Evolutionary conservation across 2,888 invertebrate genomes (phyloP).

Genomic region (Melieria picta): DNA sequence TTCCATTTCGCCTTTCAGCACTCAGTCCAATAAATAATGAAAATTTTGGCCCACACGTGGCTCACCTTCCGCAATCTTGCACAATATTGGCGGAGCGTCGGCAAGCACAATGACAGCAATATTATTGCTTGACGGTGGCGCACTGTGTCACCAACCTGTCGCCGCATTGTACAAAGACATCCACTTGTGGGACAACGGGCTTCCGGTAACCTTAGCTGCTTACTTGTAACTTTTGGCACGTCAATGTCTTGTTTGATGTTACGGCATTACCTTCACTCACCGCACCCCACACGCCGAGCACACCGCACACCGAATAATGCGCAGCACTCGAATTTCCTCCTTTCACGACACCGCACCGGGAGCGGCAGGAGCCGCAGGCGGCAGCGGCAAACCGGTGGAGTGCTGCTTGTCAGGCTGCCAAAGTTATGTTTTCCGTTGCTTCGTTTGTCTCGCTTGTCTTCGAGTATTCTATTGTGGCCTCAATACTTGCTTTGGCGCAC

Average conservation of each 20-base stretch:
- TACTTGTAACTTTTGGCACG: slow-evolving; percentile 35
- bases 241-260: slow-evolving; percentile 35
- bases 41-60: no score
- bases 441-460: slow-evolving; percentile 3
- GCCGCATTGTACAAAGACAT: no score
- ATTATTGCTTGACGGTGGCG: no score
- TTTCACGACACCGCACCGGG: slow-evolving; percentile 2
- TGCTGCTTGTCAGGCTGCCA: slow-evolving; percentile 36
- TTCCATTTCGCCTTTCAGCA: no score
- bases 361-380: not conserved
- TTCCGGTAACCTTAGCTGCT: slow-evolving; percentile 23
- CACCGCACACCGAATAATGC: not conserved
- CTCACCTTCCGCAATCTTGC: no score
- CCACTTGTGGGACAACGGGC: not conserved
- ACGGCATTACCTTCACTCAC: slow-evolving; percentile 24
- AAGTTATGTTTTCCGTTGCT: slow-evolving; percentile 30
- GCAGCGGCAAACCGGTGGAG: slow-evolving; percentile 6
- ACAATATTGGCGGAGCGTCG: no score
- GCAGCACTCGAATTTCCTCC: not conserved
- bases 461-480: slow-evolving; percentile 27
- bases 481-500: slow-evolving; percentile 4
- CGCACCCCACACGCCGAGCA: not conserved
- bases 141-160: no score
- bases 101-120: no score
- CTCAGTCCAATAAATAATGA: no score